phyloP scores from a whole-genome alignment of 2,888 invertebrate genomes.

The Euplagia quadripunctaria region DNA sequence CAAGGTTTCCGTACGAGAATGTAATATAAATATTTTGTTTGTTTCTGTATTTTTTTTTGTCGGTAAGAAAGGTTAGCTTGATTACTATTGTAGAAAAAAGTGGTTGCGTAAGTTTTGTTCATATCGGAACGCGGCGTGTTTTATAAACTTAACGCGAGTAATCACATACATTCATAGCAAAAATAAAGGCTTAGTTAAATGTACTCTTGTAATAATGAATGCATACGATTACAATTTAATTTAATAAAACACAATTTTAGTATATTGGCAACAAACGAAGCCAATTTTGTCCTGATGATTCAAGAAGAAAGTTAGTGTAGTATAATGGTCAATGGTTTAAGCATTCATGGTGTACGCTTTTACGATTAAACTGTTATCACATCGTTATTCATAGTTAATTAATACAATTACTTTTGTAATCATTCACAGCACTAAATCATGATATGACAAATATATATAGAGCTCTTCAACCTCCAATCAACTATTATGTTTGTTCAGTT shows the following conservation, averaged over 20 bases:
- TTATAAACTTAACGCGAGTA: slow-evolving; percentile 4
- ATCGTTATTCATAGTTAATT: slow-evolving; percentile 51
- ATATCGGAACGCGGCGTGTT: slow-evolving; percentile 13
- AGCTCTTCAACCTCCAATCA: slow-evolving; percentile 31
- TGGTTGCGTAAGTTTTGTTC: slow-evolving; percentile 19
- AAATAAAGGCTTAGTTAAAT: too few relatives aligned
- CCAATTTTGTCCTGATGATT: not conserved
- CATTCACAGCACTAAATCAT: slow-evolving; percentile 51
- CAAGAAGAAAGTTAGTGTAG: not conserved
- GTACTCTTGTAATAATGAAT: too few relatives aligned
- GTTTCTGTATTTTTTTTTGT: slow-evolving; percentile 28
- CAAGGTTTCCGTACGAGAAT: slow-evolving; percentile 56
- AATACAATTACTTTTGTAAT: slow-evolving; percentile 57
- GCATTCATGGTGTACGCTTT: slow-evolving; percentile 20
- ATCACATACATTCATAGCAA: too few relatives aligned
- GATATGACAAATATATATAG: slow-evolving; percentile 44
- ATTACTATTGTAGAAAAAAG: slow-evolving; percentile 23
- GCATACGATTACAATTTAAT: too few relatives aligned
- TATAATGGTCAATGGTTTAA: not conserved
- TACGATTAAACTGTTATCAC: slow-evolving; percentile 38
- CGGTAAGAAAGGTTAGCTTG: slow-evolving; percentile 23
- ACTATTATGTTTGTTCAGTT: slow-evolving; percentile 25
- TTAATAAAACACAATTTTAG: too few relatives aligned
- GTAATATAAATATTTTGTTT: slow-evolving; percentile 46
- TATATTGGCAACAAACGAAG: too few relatives aligned